A percentile compares a stretch with the other conserved stretches of the same genome.
Conservation (phyloP, 2,888 invertebrate species). For the Heteromyza rotundicornis region DNA sequence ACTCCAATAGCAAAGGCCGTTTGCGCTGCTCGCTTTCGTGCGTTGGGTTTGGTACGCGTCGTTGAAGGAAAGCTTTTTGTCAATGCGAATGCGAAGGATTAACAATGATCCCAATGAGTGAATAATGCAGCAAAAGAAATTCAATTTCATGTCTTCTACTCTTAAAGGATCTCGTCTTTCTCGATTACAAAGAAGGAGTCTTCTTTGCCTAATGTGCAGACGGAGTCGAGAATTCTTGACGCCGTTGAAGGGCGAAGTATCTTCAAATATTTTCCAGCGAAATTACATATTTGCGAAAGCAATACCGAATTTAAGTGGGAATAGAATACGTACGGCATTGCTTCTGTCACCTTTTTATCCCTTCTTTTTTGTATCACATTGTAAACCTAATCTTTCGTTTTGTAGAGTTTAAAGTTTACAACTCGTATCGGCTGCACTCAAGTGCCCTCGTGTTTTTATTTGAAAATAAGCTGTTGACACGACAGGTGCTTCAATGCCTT, state of each 20-base stretch:
- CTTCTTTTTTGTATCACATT: too few species aligned
- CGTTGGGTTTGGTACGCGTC: constrained; percentile 60
- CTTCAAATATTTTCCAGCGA: too few species aligned
- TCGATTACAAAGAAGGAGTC: neutral
- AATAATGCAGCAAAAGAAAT: constrained; percentile 53
- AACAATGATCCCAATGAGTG: constrained; percentile 47
- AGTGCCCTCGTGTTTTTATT: too few species aligned
- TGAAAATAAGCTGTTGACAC: too few species aligned
- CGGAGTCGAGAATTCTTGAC: neutral
- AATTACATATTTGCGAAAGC: too few species aligned
- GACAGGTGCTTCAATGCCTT: too few species aligned
- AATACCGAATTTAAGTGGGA: too few species aligned
- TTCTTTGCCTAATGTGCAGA: neutral
- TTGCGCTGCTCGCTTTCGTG: neutral
- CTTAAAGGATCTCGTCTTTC: constrained; percentile 35
- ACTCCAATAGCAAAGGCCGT: neutral
- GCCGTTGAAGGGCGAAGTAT: neutral
- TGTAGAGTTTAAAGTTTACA: too few species aligned
- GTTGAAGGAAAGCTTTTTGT: constrained; percentile 80
- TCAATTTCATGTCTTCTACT: constrained; percentile 54
- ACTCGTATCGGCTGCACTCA: too few species aligned
- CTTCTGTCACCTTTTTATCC: too few species aligned
- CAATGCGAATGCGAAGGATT: constrained; percentile 34
- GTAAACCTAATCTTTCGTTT: too few species aligned
- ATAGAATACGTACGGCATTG: too few species aligned